A percentile compares a stretch with the other conserved stretches of the same genome.
phyloP scores from a whole-genome alignment of 1,140 invertebrate species.

The Leptonema lineaticorne region DNA sequence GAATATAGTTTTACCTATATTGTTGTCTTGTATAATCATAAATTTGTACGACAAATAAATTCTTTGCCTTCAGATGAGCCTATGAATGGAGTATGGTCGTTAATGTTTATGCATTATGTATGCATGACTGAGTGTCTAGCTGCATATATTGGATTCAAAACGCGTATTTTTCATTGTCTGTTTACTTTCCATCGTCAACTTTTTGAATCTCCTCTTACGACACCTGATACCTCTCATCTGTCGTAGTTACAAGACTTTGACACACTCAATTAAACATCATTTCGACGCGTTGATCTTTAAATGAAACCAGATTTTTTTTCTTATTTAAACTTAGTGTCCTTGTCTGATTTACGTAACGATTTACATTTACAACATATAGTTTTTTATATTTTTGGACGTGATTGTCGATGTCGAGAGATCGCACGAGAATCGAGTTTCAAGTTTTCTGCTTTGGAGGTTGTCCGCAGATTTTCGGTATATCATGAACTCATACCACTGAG shows the following conservation, averaged over 20 bases:
- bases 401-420: background rate
- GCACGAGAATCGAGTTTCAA: background rate
- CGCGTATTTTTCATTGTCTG: conserved; percentile 14
- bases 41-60: background rate
- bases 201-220: background rate
- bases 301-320: background rate
- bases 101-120: conserved; percentile 13
- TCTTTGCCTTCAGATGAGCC: background rate
- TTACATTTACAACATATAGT: no score
- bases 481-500: background rate
- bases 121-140: conserved; percentile 6
- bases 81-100: conserved; percentile 10
- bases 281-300: background rate
- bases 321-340: background rate
- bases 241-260: background rate
- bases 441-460: background rate
- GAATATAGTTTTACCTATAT: no score
- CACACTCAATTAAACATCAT: background rate
- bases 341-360: background rate
- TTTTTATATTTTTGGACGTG: background rate
- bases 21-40: no score
- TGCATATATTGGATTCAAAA: conserved; percentile 9
- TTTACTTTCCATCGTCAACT: background rate
- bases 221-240: background rate
- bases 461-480: background rate